Conservation (phyloP, 2,888 invertebrate species). For the Brenthis daphne region DNA sequence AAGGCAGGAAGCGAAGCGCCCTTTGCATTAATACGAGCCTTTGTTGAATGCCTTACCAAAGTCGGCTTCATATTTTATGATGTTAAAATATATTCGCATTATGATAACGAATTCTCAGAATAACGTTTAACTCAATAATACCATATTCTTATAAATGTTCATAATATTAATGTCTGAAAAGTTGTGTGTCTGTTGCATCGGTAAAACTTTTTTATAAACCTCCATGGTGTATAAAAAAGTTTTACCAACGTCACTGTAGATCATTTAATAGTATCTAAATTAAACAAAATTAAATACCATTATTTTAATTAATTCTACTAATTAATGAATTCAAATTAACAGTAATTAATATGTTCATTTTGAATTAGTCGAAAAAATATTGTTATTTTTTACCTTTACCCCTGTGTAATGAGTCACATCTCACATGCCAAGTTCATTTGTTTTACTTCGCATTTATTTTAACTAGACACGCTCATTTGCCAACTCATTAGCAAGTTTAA, state of each 20-base stretch:
- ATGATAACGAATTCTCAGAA: background rate
- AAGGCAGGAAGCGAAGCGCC: conserved; percentile 66
- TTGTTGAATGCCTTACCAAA: conserved; percentile 46
- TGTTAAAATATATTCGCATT: conserved; percentile 33
- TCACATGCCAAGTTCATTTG: conserved; percentile 16
- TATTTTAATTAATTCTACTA: too few relatives aligned
- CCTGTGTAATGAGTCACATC: conserved; percentile 1
- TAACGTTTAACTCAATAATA: background rate
- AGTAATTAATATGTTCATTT: too few relatives aligned
- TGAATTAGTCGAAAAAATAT: background rate
- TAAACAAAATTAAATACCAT: too few relatives aligned
- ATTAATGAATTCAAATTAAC: too few relatives aligned
- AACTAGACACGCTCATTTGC: conserved; percentile 39
- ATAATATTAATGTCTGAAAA: too few relatives aligned
- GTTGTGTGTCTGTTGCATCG: too few relatives aligned
- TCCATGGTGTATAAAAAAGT: too few relatives aligned
- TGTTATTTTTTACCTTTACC: background rate
- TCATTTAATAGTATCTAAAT: too few relatives aligned
- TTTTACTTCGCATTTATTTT: conserved; percentile 33
- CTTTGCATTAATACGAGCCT: conserved; percentile 61
- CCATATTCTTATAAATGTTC: too few relatives aligned
- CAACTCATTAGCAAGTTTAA: conserved; percentile 41
- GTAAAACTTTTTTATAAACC: too few relatives aligned
- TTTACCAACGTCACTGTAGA: too few relatives aligned
- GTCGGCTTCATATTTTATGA: conserved; percentile 34